Percentiles rank a stretch among this genome's conserved stretches.
Conservation (phyloP, 2,888 invertebrate species). For the Luffia ferchaultella region DNA sequence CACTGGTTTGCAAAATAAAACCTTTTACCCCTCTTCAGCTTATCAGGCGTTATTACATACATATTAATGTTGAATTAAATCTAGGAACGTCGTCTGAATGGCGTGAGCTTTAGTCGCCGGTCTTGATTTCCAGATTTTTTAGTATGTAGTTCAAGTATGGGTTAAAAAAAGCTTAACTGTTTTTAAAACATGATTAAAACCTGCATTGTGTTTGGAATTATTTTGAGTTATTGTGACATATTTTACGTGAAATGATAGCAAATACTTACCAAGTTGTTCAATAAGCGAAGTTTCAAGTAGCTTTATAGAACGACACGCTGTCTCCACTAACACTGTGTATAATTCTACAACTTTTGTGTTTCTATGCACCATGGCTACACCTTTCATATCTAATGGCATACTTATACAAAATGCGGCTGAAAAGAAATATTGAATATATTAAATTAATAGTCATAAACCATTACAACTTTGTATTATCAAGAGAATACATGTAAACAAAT, state of each 20-base stretch:
- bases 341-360: slow-evolving; percentile 70
- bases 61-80: too few species aligned
- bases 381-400: slow-evolving; percentile 73
- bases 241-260: background rate
- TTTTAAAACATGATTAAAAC: too few species aligned
- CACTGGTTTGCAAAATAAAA: too few species aligned
- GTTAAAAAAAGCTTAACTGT: too few species aligned
- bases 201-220: background rate
- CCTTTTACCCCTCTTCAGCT: too few species aligned
- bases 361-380: slow-evolving; percentile 74
- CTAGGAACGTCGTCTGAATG: too few species aligned
- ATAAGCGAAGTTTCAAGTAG: slow-evolving; percentile 70
- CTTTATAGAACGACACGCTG: slow-evolving; percentile 74
- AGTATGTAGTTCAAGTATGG: too few species aligned
- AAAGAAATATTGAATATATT: slow-evolving; percentile 19
- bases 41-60: too few species aligned
- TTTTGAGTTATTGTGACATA: background rate
- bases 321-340: slow-evolving; percentile 79
- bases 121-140: too few species aligned
- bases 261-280: slow-evolving; percentile 57
- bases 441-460: background rate
- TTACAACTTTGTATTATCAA: too few species aligned
- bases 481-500: too few species aligned
- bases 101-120: too few species aligned
- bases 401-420: slow-evolving; percentile 58